Conservation (phyloP, 2,888 invertebrate species). For the Asteroscopus sphinx region DNA sequence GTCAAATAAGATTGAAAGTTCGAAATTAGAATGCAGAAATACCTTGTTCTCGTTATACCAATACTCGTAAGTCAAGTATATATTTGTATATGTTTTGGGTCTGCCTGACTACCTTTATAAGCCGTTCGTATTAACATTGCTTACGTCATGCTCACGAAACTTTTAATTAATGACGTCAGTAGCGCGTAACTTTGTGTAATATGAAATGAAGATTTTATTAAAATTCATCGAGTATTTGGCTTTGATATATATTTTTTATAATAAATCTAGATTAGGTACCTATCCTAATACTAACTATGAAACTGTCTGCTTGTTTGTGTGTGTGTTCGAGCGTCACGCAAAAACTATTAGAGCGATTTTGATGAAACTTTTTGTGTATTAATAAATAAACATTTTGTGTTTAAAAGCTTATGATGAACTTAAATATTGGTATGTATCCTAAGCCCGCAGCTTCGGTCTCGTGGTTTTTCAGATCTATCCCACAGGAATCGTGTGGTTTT, state of each 20-base stretch:
- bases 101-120: slow-evolving; percentile 52
- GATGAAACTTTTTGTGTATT: no score
- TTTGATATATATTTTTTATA: slow-evolving; percentile 28
- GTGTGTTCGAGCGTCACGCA: no score
- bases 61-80: slow-evolving; percentile 48
- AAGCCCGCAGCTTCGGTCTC: no score
- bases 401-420: no score
- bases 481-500: no score
- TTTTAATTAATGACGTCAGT: slow-evolving; percentile 57
- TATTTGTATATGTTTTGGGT: slow-evolving; percentile 42
- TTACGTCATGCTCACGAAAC: slow-evolving; percentile 49
- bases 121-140: slow-evolving; percentile 51
- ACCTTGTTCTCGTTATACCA: slow-evolving; percentile 40
- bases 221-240: slow-evolving; percentile 32
- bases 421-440: no score
- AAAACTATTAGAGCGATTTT: no score
- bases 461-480: no score
- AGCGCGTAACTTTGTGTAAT: slow-evolving; percentile 41
- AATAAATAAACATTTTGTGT: no score
- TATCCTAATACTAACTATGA: no score
- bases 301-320: no score
- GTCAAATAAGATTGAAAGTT: slow-evolving; percentile 65
- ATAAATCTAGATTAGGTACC: slow-evolving; percentile 38
- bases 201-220: slow-evolving; percentile 49
- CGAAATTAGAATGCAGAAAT: slow-evolving; percentile 58